Conservation (phyloP, 1,140 invertebrate genomes). For the Zaprionus kolodkinae region DNA sequence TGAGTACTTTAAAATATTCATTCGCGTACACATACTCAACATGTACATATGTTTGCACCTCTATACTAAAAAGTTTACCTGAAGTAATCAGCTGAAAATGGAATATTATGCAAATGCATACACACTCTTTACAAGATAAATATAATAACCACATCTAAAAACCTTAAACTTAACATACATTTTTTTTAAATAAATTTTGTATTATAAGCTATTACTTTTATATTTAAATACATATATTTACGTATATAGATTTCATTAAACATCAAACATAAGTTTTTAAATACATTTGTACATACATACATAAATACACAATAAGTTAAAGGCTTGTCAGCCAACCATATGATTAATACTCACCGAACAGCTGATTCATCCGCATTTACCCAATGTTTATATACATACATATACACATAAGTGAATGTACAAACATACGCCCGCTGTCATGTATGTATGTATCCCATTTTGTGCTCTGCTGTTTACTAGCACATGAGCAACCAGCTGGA, state of each 20-base stretch:
- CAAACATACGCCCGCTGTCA: conserved; percentile 7
- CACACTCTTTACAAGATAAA: too few species aligned
- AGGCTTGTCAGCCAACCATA: conserved; percentile 59
- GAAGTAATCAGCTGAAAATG: background rate
- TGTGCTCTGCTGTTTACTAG: conserved; percentile 52
- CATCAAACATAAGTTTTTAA: conserved; percentile 12
- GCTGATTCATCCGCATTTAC: conserved; percentile 68
- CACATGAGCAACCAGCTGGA: conserved; percentile 55
- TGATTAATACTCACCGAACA: conserved; percentile 76
- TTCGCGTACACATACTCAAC: background rate
- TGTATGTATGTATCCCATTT: conserved; percentile 5
- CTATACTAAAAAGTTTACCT: conserved; percentile 6
- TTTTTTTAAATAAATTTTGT: background rate
- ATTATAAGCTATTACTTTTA: background rate
- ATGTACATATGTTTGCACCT: conserved; percentile 8
- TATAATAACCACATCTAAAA: background rate
- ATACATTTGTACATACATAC: conserved; percentile 14
- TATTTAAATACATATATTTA: background rate
- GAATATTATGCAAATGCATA: conserved; percentile 6
- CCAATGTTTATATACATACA: conserved; percentile 28
- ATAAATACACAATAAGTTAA: conserved; percentile 36
- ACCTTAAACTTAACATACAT: background rate
- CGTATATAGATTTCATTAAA: background rate
- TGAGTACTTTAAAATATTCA: background rate
- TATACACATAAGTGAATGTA: conserved; percentile 17